Conservation (phyloP, 1,140 invertebrate species). For the Polypedilum vanderplanki region DNA sequence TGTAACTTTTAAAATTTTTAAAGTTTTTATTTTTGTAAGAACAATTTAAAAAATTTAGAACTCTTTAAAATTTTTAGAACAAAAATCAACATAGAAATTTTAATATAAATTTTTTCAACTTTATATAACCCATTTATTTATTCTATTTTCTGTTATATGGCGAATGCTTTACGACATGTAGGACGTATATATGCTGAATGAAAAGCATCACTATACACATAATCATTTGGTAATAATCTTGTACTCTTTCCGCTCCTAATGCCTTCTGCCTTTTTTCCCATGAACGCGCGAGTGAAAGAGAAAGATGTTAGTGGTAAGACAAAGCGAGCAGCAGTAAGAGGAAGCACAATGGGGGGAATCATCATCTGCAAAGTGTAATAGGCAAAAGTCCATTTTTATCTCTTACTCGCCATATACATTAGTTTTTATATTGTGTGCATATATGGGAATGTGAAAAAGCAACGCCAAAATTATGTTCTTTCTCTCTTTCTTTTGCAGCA, state of each 20-base stretch:
- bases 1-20: too few species aligned
- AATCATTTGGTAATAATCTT: conserved; percentile 12
- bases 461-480: not conserved
- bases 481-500: not conserved
- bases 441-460: conserved; percentile 11
- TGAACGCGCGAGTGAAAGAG: not conserved
- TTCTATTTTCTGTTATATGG: too few species aligned
- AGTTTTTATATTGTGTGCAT: too few species aligned
- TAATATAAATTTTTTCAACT: too few species aligned
- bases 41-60: too few species aligned
- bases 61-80: too few species aligned
- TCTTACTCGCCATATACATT: not conserved
- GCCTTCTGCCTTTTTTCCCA: not conserved
- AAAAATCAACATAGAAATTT: too few species aligned
- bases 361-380: not conserved
- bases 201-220: not conserved
- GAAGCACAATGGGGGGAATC: not conserved
- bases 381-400: conserved; percentile 4
- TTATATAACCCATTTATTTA: too few species aligned
- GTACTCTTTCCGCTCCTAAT: not conserved
- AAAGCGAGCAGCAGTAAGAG: not conserved
- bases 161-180: not conserved
- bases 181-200: not conserved
- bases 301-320: not conserved
- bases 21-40: too few species aligned